phyloP scores from a whole-genome alignment of 2,113 vertebrate species.

The Hippocampus comes region DNA sequence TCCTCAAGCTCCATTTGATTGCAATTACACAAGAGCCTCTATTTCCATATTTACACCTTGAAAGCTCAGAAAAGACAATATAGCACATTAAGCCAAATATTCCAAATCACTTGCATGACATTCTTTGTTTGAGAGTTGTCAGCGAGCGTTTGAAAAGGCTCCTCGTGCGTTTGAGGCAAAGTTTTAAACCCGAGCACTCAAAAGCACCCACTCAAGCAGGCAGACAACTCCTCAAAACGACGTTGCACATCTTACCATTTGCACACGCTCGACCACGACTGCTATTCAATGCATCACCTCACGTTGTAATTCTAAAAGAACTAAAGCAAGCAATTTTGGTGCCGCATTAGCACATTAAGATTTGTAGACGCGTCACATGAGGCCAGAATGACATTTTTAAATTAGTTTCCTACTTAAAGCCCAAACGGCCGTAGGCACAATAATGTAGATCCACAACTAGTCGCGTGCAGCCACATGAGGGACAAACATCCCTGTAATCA shows the following conservation, averaged over 20 bases:
- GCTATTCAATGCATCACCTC: conserved; percentile 20
- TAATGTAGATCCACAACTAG: conserved; percentile 32
- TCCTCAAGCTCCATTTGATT: conserved; percentile 12
- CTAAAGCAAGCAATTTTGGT: conserved; percentile 35
- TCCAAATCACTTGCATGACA: neutral
- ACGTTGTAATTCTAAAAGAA: conserved; percentile 23
- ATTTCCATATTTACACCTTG: neutral
- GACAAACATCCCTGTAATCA: conserved; percentile 17
- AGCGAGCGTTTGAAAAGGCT: neutral
- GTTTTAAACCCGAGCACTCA: conserved; percentile 29
- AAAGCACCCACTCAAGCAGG: conserved; percentile 21
- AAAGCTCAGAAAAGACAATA: conserved; percentile 16
- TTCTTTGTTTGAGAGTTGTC: neutral
- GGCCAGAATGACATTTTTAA: conserved; percentile 37
- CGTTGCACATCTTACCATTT: conserved; percentile 1
- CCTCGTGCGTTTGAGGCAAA: neutral
- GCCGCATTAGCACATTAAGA: conserved; percentile 40
- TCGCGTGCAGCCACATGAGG: conserved; percentile 16
- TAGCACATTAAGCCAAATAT: conserved; percentile 1
- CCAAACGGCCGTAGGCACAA: conserved; percentile 43
- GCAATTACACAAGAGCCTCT: conserved; percentile 23
- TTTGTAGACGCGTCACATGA: conserved; percentile 40
- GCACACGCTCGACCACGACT: conserved; percentile 11
- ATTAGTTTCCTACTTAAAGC: conserved; percentile 35
- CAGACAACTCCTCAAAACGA: conserved; percentile 7